Conservation (phyloP, 2,888 invertebrate genomes). For the Drosophila stalkeri region DNA sequence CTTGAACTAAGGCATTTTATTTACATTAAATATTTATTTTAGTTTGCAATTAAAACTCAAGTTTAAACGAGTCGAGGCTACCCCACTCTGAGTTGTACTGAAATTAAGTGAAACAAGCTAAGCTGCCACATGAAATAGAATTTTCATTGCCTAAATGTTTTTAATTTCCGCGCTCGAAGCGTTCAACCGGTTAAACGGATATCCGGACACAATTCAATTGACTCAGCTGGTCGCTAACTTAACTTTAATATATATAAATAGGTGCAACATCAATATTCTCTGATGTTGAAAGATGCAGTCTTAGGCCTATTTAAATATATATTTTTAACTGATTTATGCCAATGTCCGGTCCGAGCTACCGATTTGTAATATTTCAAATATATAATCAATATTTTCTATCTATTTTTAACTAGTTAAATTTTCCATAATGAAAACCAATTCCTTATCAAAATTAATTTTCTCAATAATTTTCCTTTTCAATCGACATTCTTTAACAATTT, state of each 20-base stretch:
- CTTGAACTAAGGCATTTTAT: not conserved
- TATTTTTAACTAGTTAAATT: not conserved
- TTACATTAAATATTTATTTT: not conserved
- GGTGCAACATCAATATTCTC: not conserved
- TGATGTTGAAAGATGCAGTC: not conserved
- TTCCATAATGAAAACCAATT: not conserved
- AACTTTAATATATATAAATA: not conserved
- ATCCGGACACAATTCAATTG: constrained; percentile 3
- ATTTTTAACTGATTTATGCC: no score
- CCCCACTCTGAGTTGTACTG: not conserved
- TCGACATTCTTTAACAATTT: not conserved
- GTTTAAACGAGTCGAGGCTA: not conserved
- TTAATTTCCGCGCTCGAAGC: constrained; percentile 10
- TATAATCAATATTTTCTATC: not conserved
- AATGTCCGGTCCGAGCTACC: no score
- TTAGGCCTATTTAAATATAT: not conserved
- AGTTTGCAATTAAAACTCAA: not conserved
- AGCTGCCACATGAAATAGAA: not conserved
- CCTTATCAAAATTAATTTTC: not conserved
- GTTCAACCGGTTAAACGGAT: constrained; percentile 9
- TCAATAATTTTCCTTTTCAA: not conserved
- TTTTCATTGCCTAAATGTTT: constrained; percentile 12
- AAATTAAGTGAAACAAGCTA: not conserved
- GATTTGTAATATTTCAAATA: no score
- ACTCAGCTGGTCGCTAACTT: not conserved